Conservation (phyloP, 2,888 invertebrate species). For the Drosophila lacicola region DNA sequence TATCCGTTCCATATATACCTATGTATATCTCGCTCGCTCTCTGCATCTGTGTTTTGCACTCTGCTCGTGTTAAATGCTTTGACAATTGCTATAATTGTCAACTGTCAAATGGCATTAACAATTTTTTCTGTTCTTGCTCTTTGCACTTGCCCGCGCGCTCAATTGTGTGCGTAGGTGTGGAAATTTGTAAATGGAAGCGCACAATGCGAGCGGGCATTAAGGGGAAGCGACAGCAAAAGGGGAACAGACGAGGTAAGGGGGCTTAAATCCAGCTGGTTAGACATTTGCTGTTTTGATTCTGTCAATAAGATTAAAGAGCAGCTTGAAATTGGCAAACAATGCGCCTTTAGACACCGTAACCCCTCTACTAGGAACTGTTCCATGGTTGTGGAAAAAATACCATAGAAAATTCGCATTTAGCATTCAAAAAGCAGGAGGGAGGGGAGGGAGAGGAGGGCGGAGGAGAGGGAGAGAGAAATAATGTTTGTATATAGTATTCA, state of each 20-base stretch:
- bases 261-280: slow-evolving; percentile 61
- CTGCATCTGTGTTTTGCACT: slow-evolving; percentile 22
- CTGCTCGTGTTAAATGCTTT: slow-evolving; percentile 78
- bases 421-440: too few species aligned
- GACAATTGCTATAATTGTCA: slow-evolving; percentile 82
- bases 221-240: neutral
- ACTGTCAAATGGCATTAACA: slow-evolving; percentile 82
- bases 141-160: slow-evolving; percentile 71
- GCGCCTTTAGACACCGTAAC: neutral
- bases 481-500: too few species aligned
- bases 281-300: slow-evolving; percentile 64
- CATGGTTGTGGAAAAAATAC: neutral
- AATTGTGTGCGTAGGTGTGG: slow-evolving; percentile 79
- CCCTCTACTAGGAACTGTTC: neutral
- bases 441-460: too few species aligned
- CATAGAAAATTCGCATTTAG: too few species aligned
- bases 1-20: slow-evolving; percentile 6
- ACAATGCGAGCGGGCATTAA: slow-evolving; percentile 30
- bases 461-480: too few species aligned
- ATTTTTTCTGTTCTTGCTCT: slow-evolving; percentile 57
- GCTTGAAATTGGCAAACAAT: slow-evolving; percentile 49
- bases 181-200: slow-evolving; percentile 59
- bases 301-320: slow-evolving; percentile 60
- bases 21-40: slow-evolving; percentile 2
- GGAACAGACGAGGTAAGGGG: slow-evolving; percentile 3